Evolutionary conservation across 2,113 vertebrate species (phyloP).

Genomic region (Calyptommatus sinebrachiatus): DNA sequence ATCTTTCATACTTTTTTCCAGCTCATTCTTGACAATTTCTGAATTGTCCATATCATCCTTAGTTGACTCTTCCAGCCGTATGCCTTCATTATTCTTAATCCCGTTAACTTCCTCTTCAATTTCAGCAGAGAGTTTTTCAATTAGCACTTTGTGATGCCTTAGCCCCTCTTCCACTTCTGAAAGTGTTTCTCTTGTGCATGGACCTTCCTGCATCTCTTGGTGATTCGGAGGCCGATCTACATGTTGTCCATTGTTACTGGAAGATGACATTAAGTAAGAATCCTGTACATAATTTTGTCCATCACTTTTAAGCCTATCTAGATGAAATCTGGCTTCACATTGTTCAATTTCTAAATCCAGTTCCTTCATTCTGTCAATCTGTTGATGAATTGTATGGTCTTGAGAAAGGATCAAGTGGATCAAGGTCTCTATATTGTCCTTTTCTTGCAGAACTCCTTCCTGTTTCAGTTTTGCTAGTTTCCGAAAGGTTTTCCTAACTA

Average conservation of each 20-base stretch:
- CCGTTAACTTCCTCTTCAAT: slow-evolving; percentile 82
- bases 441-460: slow-evolving; percentile 69
- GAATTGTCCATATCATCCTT: slow-evolving; percentile 58
- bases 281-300: slow-evolving; percentile 74
- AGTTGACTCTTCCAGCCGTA: slow-evolving; percentile 14
- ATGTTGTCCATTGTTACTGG: slow-evolving; percentile 54
- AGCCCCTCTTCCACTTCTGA: slow-evolving; percentile 81
- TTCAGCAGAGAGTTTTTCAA: slow-evolving; percentile 80
- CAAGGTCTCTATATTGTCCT: slow-evolving; percentile 83
- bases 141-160: slow-evolving; percentile 78
- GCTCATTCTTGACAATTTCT: slow-evolving; percentile 74
- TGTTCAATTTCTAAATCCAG: slow-evolving; percentile 85
- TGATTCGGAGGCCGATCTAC: slow-evolving; percentile 45
- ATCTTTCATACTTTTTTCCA: slow-evolving; percentile 81
- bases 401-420: slow-evolving; percentile 91
- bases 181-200: slow-evolving; percentile 73
- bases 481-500: slow-evolving; percentile 90
- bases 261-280: slow-evolving; percentile 61
- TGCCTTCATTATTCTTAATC: slow-evolving; percentile 45
- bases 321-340: slow-evolving; percentile 73
- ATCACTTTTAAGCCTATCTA: slow-evolving; percentile 66
- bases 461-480: slow-evolving; percentile 91
- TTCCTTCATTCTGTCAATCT: slow-evolving; percentile 85
- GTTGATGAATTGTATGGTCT: slow-evolving; percentile 90
- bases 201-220: slow-evolving; percentile 70